These are phyloP conservation scores for Xyrauchen texanus DNA, from an alignment of 2,113 vertebrate species.

Conservation along the genomic window DNA sequence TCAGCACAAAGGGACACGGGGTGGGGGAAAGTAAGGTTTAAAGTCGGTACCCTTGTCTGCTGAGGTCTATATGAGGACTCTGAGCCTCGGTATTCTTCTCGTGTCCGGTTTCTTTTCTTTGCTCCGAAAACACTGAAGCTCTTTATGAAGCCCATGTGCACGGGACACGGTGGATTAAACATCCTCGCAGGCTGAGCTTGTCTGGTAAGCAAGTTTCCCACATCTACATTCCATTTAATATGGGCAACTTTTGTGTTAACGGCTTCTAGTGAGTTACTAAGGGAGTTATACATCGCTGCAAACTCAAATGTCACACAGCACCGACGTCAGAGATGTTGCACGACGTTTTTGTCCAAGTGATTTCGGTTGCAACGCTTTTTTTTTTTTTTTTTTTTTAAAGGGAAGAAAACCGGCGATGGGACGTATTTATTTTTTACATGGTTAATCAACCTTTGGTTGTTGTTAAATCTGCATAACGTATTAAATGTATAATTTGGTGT, in stretches of 20 bases:
- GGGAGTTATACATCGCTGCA: background rate
- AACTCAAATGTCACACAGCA: conserved; percentile 6
- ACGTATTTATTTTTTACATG: too few species aligned
- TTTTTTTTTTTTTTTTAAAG: too few species aligned
- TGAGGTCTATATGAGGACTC: conserved; percentile 41
- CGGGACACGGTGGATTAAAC: conserved; percentile 28
- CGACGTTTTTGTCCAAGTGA: background rate
- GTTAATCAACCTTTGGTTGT: too few species aligned
- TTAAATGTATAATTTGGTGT: background rate
- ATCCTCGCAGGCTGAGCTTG: conserved; percentile 36
- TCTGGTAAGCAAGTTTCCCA: conserved; percentile 9
- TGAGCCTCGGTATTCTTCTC: conserved; percentile 55
- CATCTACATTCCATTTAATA: background rate
- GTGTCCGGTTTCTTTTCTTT: conserved; percentile 56
- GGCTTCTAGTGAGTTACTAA: background rate
- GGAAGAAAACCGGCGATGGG: too few species aligned
- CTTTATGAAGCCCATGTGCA: conserved; percentile 50
- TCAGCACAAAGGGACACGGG: conserved; percentile 24
- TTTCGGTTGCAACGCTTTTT: conserved; percentile 1
- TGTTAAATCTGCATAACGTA: too few species aligned
- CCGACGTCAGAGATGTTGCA: background rate
- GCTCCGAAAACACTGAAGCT: conserved; percentile 46
- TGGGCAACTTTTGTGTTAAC: background rate
- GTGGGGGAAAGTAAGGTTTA: conserved; percentile 45
- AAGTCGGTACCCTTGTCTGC: background rate